Base-by-base conservation (phyloP, 2,888 invertebrate genomes). In the Schrankia costaestrigalis region DNA sequence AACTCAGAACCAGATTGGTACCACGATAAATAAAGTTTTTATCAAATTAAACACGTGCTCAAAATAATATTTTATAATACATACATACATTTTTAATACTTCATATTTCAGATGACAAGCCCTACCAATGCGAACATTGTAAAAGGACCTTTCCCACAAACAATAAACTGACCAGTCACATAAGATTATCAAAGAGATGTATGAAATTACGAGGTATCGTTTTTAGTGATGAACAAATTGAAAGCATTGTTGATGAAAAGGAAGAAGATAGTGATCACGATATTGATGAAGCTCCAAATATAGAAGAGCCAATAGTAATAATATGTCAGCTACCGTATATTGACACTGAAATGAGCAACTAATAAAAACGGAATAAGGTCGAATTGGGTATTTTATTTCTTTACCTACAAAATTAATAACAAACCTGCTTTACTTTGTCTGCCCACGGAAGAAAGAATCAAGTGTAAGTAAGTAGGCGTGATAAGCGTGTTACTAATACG, bases 111-210 rank as follows among this genome's bases (percentile, higher is more conserved):
- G 82, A 43, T 27, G 62, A 68, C 29, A 66, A 43, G 23, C 56
- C 50, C 2, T 71, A 43, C 33, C 11, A 54, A 24, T 83, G 83
- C 22, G 49, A 65, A 9, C 46, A 56, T 18, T 83, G 82, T 26
- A 27, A 55, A 1, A 28, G 11, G 4, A 58, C 47, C 11, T 78
- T 65, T 39, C 18, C 46, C 3, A 47, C 35, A 3, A 60, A 46
- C 12, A 13, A 23, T 7, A 39, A 55, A 13, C 31, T 82, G 19
- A 49, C 43, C 11, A 18, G 22, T 0, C 82, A 80, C 35, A 42
- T 60, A n/a, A 41, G 31, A 11, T 47, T 30, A 0, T 35, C 46
- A 3, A 49, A 41, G 14, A 14, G 11, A 8, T 74, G 70, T 40
- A 22, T 10, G n/a, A 21, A 3, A 13, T 21, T 10, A n/a, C 31